Evolutionary conservation across 2,113 vertebrate genomes (phyloP).

Genomic region (Corythornis vintsioides): DNA sequence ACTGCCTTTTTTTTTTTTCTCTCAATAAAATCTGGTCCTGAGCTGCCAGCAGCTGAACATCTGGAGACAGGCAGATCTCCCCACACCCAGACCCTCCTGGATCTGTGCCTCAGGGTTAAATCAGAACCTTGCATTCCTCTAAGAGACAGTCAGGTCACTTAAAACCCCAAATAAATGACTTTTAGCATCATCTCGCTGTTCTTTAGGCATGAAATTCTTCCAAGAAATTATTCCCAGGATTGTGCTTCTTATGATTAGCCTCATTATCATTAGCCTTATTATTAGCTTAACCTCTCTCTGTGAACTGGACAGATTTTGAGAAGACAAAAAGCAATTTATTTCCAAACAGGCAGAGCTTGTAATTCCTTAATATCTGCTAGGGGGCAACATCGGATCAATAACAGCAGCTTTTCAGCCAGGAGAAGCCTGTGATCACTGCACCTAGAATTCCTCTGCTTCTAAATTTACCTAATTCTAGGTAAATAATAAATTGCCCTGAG

Average conservation of each 20-base stretch:
- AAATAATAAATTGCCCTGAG: not conserved
- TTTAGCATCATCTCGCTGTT: not conserved
- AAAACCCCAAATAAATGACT: not conserved
- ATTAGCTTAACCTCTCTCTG: not conserved
- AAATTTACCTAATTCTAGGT: not conserved
- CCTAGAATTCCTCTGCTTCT: not conserved
- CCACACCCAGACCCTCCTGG: accelerated
- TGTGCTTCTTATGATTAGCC: not conserved
- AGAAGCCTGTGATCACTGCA: not conserved
- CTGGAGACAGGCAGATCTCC: not conserved
- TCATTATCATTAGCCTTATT: not conserved
- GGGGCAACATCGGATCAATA: slow-evolving; percentile 65
- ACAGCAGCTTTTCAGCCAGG: not conserved
- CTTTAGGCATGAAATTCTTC: not conserved
- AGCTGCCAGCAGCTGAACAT: not conserved
- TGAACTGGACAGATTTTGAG: not conserved
- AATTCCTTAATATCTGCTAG: slow-evolving; percentile 62
- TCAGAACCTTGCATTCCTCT: not conserved
- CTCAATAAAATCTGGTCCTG: not conserved
- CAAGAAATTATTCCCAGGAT: not conserved
- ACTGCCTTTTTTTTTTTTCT: not conserved
- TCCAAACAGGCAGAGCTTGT: slow-evolving; percentile 6
- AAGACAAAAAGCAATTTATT: not conserved
- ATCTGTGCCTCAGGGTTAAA: not conserved
- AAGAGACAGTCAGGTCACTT: not conserved